Evolutionary conservation across 2,113 vertebrate genomes (phyloP), one percentile per base, ranked within the genome.

Genomic region (Promerops cafer): DNA sequence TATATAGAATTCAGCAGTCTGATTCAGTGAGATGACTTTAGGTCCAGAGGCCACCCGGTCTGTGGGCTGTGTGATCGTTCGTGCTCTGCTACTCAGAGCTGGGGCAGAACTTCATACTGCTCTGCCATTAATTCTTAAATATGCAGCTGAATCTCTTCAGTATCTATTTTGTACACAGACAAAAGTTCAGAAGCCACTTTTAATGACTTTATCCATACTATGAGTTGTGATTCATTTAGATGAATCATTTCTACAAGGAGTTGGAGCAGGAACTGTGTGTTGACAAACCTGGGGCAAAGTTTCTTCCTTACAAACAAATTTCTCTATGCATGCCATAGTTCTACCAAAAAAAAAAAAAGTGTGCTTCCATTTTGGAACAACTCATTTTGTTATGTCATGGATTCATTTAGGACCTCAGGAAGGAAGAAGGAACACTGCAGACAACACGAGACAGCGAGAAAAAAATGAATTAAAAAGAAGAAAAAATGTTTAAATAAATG

Each of bases 361-460:
- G 2, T 35, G 6, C 4, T 76, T 77, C 59, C 40, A 27, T 52
- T 80, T 65, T 35, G 19, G 18, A 90, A 33, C 6, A 59, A 59
- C 6, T 49, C 2, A 44, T 33, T 44, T 42, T 35, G 15, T 56
- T 76, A 18, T 66, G 52, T 54, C 22, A 31, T 16, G 14, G 64
- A 17, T 70, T 77, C 26, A 33, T 63, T 78, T 31, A 66, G 49
- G 76, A 63, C 21, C 11, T 77, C 13, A 26, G 40, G 6, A 87
- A 30, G 23, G 21, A 70, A 44, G 17, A 28, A 74, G 3, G 1
- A 50, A 27, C 10, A 47, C 13, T 44, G 5, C 16, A 57, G 33
- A 17, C 5, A 49, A 26, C 26, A 65, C 57, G 13, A 3, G 3
- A 9, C 1, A 1, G 6, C 2, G 2, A 33, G 10, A 2, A 13